Evolutionary conservation across 2,113 vertebrate species (phyloP), one percentile per base, ranked within the genome.

Genomic region (Oryzias celebensis): DNA sequence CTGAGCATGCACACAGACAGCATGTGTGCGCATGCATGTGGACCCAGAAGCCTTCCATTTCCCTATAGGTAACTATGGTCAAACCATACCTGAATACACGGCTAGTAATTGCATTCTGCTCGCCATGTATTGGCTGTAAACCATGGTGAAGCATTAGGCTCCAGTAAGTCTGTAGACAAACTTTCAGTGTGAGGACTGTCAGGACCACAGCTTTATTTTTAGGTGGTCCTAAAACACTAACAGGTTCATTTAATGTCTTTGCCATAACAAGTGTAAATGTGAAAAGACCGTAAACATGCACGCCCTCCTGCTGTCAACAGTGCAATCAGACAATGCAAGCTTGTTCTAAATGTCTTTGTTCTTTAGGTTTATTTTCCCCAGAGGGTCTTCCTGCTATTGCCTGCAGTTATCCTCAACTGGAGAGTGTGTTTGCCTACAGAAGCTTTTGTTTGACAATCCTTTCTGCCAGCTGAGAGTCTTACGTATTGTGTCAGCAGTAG

Each of bases 401-500:
- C 76, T 65, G 82, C 82, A 84, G 83, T 86, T 71, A 82, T 83
- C 79, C 88, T 90, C 80, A 80, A 69, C 76, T 70, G 72, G 83
- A 70, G 79, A 79, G 73, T 22, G 54, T 92, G 88, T 91, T 92
- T 92, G 89, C 85, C 75, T 42, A 89, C 87, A 87, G 86, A 84
- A 90, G 83, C 82, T 77, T 84, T 85, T 93, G 90, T 92, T 91
- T 91, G 90, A 87, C 82, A 65, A 82, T 71, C 84, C 85, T 87
- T 85, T 88, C 78, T 84, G 82, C 75, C 77, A 73, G 75, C 73
- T 20, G 12, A 65, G 77, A 65, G 77, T 75, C 85, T 89, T 77
- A 90, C 91, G 89, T 92, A 89, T 90, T 90, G 86, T 90, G 89
- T 90, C 89, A 91, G 90, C 89, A 89, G 83, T 74, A 62, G 69